Percentiles rank a stretch among this genome's conserved stretches.
phyloP scores from a whole-genome alignment of 1,140 invertebrate genomes.

The Bombus fervidus region DNA sequence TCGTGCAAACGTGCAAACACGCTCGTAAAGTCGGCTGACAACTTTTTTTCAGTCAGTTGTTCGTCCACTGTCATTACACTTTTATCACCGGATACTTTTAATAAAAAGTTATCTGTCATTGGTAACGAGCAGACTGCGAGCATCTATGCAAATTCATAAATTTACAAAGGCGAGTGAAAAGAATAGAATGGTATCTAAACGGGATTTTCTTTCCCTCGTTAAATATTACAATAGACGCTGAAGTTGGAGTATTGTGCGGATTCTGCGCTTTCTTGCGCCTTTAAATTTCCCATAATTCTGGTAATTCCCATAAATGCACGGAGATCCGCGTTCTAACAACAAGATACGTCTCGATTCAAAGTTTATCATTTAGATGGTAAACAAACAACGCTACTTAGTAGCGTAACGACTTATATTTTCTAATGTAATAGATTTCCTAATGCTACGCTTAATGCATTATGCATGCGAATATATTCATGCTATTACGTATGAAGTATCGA shows the following conservation, averaged over 20 bases:
- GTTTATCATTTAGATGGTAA: background rate
- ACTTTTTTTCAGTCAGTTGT: conserved; percentile 29
- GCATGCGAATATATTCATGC: background rate
- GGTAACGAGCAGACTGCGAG: too few relatives aligned
- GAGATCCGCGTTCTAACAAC: too few relatives aligned
- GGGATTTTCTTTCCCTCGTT: too few relatives aligned
- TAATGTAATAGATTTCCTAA: background rate
- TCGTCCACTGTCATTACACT: background rate
- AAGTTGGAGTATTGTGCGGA: too few relatives aligned
- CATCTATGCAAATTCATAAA: too few relatives aligned
- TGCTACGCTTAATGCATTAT: background rate
- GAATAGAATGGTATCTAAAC: too few relatives aligned
- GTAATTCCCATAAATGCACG: too few relatives aligned
- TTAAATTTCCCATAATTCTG: too few relatives aligned
- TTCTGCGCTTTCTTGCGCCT: too few relatives aligned
- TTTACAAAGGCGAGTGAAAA: too few relatives aligned
- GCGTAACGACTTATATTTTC: background rate
- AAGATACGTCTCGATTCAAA: background rate
- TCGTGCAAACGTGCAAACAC: background rate
- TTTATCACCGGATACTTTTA: background rate
- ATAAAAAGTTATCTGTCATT: background rate
- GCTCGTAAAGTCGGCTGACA: conserved; percentile 35
- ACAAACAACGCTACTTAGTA: background rate
- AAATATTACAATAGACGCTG: too few relatives aligned
- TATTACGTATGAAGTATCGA: background rate